Evolutionary conservation across 2,888 invertebrate species (phyloP), one percentile per base, ranked within the genome.

Genomic region (Bugulina stolonifera): DNA sequence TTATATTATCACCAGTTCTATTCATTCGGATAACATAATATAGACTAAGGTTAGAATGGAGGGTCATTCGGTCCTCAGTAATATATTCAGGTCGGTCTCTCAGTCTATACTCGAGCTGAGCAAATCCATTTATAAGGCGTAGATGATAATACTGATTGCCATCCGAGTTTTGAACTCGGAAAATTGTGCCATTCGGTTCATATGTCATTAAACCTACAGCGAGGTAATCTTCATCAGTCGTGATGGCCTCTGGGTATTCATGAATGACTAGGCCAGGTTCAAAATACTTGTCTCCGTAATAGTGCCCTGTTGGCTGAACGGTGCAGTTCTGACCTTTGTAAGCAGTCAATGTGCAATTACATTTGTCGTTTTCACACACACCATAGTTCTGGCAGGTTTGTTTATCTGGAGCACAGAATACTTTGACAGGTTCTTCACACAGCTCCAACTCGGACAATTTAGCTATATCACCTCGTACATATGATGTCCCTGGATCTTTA

Each of bases 161-260:
- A 10, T 75, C 75, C 3, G 73, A 73, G 70, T 80, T 80, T n/a
- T 79, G 78, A 1, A 81, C 72, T 54, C 80, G 76, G 64, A 79
- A 75, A 0, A 83, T 72, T 0, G 80, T 78, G 2, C 82, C 82
- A 73, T 80, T 77, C 52, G 78, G 74, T n/a, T 79, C 74, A 73
- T 78, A 77, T 0, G 84, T 83, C 81, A 81, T 83, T 72, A 84
- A 82, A 10, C 82, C 84, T 72, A 84, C 78, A 0, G 82, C 81
- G 5, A 84, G 75, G 25, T 77, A 75, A 73, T 84, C 83, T 23
- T 73, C 71, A 34, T 72, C 73, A 0, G 80, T 79, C 34, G 73
- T 73, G 5, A 76, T 72, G 0, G 77, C 73, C 0, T 71, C 69
- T 27, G 58, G 73, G 71, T 77, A 78, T 27, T 74, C 72, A 74